Conservation (phyloP, 2,888 invertebrate species). For the Phymatocera aterrima region DNA sequence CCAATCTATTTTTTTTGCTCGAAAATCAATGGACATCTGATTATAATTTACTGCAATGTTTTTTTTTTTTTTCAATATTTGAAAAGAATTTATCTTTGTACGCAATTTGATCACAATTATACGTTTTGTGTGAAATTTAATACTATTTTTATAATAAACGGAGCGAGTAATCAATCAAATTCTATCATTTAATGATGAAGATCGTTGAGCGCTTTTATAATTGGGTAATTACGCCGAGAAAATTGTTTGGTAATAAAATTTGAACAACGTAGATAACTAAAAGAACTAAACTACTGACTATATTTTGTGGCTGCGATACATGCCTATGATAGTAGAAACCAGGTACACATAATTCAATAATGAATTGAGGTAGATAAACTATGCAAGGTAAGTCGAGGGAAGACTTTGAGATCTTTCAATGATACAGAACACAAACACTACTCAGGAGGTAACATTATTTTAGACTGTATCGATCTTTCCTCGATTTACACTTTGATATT, state of each 20-base stretch:
- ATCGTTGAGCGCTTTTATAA: conserved; percentile 2
- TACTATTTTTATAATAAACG: not conserved
- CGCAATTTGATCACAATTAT: no score
- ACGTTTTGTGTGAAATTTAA: no score
- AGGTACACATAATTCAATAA: no score
- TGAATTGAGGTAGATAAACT: not conserved
- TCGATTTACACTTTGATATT: not conserved
- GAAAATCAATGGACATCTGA: no score
- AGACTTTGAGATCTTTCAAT: not conserved
- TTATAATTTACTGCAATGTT: no score
- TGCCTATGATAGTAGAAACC: no score
- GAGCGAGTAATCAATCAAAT: not conserved
- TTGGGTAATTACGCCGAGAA: not conserved
- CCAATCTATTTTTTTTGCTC: no score
- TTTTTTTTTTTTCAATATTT: no score
- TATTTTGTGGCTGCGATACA: conserved; percentile 16
- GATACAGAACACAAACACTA: not conserved
- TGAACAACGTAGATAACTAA: conserved; percentile 24
- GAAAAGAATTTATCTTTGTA: no score
- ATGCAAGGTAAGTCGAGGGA: not conserved
- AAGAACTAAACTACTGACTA: conserved; percentile 17
- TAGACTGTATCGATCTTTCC: not conserved
- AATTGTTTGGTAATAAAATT: not conserved
- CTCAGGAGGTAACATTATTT: not conserved
- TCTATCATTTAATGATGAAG: not conserved